phyloP scores from a whole-genome alignment of 2,113 vertebrate genomes.

The Artemisiospiza belli region DNA sequence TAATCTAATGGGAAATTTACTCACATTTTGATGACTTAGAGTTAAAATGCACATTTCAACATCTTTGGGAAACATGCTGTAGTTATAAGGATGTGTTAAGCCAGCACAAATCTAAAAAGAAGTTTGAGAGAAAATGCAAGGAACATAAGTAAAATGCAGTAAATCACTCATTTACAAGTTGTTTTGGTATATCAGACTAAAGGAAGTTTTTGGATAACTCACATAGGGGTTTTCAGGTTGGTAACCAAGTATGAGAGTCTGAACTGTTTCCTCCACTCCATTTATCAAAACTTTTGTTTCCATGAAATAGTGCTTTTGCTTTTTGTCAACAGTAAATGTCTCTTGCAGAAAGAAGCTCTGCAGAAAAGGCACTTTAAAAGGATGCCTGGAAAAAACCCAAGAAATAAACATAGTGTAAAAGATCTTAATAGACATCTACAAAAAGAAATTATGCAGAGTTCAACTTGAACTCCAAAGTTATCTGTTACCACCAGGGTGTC shows the following conservation, averaged over 20 bases:
- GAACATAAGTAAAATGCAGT: not conserved
- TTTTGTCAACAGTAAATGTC: conserved; percentile 79
- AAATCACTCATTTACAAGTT: not conserved
- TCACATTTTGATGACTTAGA: conserved; percentile 69
- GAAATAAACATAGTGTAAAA: not conserved
- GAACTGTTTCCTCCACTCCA: conserved; percentile 72
- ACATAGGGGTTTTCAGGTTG: conserved; percentile 77
- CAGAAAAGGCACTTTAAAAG: conserved; percentile 74
- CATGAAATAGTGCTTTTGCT: conserved; percentile 76
- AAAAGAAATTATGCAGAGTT: not conserved
- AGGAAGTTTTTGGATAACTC: conserved; percentile 54
- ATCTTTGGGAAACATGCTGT: conserved; percentile 73
- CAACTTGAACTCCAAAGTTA: not conserved
- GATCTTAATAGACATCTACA: not conserved
- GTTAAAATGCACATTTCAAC: conserved; percentile 78
- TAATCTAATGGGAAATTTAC: conserved; percentile 17
- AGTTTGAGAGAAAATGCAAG: not conserved
- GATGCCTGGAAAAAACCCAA: conserved; percentile 73
- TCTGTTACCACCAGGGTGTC: not conserved
- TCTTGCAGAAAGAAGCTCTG: conserved; percentile 80
- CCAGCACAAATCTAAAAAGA: conserved; percentile 79
- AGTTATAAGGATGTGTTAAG: conserved; percentile 79
- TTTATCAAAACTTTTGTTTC: conserved; percentile 81
- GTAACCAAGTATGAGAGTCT: conserved; percentile 81
- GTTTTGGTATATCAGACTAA: not conserved